These are phyloP conservation scores for Ctenopoma multispine DNA, from an alignment of 2,797 vertebrate genomes.

Conservation along the genomic window DNA sequence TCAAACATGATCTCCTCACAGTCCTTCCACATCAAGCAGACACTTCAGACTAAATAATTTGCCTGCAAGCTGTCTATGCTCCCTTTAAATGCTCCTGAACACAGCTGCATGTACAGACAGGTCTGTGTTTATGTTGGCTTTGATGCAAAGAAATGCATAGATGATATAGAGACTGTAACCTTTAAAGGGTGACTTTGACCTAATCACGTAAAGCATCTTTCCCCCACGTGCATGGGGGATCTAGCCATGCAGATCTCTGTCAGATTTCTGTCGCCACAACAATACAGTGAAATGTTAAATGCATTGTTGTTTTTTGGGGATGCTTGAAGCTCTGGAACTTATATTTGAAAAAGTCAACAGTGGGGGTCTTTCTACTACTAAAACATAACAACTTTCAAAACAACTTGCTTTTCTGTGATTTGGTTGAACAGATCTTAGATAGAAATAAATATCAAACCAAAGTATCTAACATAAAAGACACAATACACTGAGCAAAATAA, in stretches of 20 bases:
- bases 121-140: slow-evolving; percentile 74
- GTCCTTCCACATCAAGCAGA: slow-evolving; percentile 54
- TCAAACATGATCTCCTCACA: slow-evolving; percentile 53
- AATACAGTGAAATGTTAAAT: neutral
- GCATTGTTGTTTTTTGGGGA: neutral
- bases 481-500: neutral
- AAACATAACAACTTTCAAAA: neutral
- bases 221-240: neutral
- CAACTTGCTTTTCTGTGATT: neutral
- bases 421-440: neutral
- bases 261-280: neutral
- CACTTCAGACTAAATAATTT: slow-evolving; percentile 70
- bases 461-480: neutral
- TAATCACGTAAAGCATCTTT: slow-evolving; percentile 14
- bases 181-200: slow-evolving; percentile 29
- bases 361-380: no score
- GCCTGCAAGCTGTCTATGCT: slow-evolving; percentile 37
- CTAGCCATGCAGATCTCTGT: neutral
- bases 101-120: slow-evolving; percentile 61
- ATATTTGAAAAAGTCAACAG: slow-evolving; percentile 13
- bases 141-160: slow-evolving; percentile 64
- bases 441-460: neutral
- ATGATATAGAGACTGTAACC: slow-evolving; percentile 48
- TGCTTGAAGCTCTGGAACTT: slow-evolving; percentile 2
- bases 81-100: slow-evolving; percentile 45